phyloP scores from a whole-genome alignment of 1,140 invertebrate species.

The Liolophura sinensis region DNA sequence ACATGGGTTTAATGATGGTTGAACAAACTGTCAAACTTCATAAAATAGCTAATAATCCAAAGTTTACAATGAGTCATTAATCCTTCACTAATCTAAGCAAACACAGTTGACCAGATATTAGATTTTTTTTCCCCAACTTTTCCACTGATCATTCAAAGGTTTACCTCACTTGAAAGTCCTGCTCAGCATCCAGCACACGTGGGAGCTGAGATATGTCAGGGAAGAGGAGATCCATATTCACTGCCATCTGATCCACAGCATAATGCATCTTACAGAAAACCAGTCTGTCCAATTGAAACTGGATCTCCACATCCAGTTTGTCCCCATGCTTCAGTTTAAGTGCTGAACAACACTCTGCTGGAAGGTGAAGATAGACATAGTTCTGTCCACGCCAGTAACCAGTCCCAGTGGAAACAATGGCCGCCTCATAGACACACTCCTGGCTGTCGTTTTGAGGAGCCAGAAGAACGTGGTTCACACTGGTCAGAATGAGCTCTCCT shows the following conservation, averaged over 20 bases:
- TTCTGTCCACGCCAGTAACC: slow-evolving; percentile 44
- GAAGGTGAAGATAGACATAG: slow-evolving; percentile 42
- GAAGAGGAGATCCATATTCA: slow-evolving; percentile 45
- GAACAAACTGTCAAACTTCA: background rate
- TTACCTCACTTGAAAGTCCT: slow-evolving; percentile 38
- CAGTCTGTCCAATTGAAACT: slow-evolving; percentile 50
- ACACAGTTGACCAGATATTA: too few species aligned
- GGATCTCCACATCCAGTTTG: slow-evolving; percentile 41
- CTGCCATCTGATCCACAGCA: slow-evolving; percentile 38
- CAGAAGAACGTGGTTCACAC: slow-evolving; percentile 41
- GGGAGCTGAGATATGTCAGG: slow-evolving; percentile 46
- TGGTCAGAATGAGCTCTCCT: slow-evolving; percentile 45
- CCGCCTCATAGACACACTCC: slow-evolving; percentile 44
- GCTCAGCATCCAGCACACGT: slow-evolving; percentile 31
- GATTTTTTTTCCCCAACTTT: too few species aligned
- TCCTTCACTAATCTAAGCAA: too few species aligned
- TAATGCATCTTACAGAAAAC: slow-evolving; percentile 51
- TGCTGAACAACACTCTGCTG: slow-evolving; percentile 26
- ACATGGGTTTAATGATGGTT: background rate
- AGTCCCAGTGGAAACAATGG: slow-evolving; percentile 46
- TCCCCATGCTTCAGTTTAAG: slow-evolving; percentile 29
- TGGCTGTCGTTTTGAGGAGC: slow-evolving; percentile 15
- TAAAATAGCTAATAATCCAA: background rate
- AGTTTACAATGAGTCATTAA: too few species aligned
- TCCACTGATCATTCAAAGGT: background rate